These are phyloP conservation scores for Albula glossodonta DNA, from an alignment of 2,113 vertebrate genomes.

Conservation along the genomic window DNA sequence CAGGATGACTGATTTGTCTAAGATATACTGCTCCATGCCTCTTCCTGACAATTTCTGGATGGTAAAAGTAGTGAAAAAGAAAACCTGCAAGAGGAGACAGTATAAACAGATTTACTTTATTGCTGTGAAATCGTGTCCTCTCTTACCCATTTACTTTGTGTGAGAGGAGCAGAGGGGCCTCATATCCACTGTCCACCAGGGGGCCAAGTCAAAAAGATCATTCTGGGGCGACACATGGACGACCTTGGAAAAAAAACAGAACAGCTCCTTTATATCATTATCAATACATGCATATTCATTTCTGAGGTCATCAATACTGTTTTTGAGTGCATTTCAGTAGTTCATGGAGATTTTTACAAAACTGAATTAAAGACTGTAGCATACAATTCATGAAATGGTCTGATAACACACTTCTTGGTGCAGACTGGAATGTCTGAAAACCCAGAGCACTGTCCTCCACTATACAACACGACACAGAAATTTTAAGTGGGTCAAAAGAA, in stretches of 20 bases:
- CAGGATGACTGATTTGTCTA: too few relatives aligned
- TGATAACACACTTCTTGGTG: neutral
- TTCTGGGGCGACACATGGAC: neutral
- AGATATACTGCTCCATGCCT: too few relatives aligned
- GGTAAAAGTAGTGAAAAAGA: too few relatives aligned
- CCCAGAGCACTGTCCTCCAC: neutral
- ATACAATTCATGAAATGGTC: neutral
- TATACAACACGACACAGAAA: neutral
- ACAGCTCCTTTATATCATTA: neutral
- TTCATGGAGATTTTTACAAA: neutral
- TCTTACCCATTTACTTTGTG: too few relatives aligned
- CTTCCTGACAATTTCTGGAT: too few relatives aligned
- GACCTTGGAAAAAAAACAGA: neutral
- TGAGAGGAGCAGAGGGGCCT: too few relatives aligned
- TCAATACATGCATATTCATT: neutral
- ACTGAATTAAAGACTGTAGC: neutral
- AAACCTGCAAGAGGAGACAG: too few relatives aligned
- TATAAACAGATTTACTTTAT: too few relatives aligned
- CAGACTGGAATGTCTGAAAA: neutral
- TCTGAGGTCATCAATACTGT: neutral
- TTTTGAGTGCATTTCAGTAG: neutral
- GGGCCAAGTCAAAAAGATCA: neutral
- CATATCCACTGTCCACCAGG: too few relatives aligned
- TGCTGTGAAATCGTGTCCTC: too few relatives aligned
- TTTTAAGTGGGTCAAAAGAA: neutral